These are phyloP conservation scores for Anagrus nilaparvatae DNA, from an alignment of 1,140 invertebrate genomes.

Conservation along the genomic window DNA sequence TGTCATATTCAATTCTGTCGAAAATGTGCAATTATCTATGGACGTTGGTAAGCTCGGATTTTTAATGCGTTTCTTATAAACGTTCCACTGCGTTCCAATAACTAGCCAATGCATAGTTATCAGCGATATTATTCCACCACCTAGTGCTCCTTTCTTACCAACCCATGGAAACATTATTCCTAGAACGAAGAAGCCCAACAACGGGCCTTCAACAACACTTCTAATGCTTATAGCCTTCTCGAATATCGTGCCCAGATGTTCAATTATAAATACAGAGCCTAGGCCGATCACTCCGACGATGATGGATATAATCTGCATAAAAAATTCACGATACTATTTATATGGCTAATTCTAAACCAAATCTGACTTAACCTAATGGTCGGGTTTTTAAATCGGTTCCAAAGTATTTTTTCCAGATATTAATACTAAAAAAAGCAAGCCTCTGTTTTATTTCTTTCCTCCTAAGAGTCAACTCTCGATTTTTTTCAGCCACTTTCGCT, in stretches of 20 bases:
- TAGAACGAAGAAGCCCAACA: conserved; percentile 44
- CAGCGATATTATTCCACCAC: conserved; percentile 41
- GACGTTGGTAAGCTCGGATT: conserved; percentile 28
- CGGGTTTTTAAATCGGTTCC: no score
- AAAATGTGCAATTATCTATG: conserved; percentile 31
- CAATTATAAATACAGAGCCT: conserved; percentile 42
- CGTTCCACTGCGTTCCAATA: conserved; percentile 35
- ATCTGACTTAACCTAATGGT: no score
- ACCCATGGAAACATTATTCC: conserved; percentile 44
- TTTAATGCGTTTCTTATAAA: conserved; percentile 26
- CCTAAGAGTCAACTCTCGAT: no score
- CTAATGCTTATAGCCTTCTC: conserved; percentile 39
- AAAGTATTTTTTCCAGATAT: no score
- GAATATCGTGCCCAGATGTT: conserved; percentile 32
- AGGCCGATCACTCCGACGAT: conserved; percentile 37
- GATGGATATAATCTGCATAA: conserved; percentile 29
- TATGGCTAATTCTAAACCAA: no score
- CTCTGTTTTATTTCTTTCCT: no score
- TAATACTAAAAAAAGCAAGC: no score
- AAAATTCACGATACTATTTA: no score
- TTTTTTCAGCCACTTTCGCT: no score
- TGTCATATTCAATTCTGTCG: conserved; percentile 4
- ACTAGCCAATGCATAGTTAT: conserved; percentile 46
- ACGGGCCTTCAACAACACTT: conserved; percentile 42
- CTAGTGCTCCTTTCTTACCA: conserved; percentile 41